Evolutionary conservation across 2,797 vertebrate species (phyloP).

Genomic region (Acanthis flammea): DNA sequence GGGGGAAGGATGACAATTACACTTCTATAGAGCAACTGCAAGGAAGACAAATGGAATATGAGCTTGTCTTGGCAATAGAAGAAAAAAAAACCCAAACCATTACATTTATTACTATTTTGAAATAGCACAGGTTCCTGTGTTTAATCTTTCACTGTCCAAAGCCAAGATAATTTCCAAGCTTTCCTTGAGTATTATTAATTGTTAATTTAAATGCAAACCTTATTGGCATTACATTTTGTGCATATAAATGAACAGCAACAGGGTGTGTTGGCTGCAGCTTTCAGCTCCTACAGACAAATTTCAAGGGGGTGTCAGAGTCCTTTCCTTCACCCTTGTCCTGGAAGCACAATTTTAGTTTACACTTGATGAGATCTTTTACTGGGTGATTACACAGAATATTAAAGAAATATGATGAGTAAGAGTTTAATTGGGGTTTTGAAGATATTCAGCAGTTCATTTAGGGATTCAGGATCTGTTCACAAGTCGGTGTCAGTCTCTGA

Average conservation of each 20-base stretch:
- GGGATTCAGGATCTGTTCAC: background rate
- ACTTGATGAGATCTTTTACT: background rate
- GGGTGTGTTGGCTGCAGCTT: background rate
- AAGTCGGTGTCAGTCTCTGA: background rate
- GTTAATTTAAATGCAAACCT: background rate
- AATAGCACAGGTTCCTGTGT: background rate
- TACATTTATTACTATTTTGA: background rate
- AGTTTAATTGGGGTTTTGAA: background rate
- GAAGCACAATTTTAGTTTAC: background rate
- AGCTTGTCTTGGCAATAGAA: background rate
- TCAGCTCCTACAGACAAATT: background rate
- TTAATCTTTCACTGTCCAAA: background rate
- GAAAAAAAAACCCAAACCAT: fast-evolving
- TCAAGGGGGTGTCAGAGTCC: background rate
- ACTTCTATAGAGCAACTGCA: background rate
- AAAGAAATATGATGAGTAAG: background rate
- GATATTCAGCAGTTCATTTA: background rate
- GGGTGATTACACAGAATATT: background rate
- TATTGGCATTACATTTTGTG: background rate
- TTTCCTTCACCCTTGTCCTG: background rate
- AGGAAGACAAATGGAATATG: background rate
- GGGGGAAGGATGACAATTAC: background rate
- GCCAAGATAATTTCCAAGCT: background rate
- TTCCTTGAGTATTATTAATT: background rate
- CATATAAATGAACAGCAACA: background rate